A percentile compares a stretch with the other conserved stretches of the same genome.
phyloP scores from a whole-genome alignment of 2,113 vertebrate species.

The Zosterops lateralis region DNA sequence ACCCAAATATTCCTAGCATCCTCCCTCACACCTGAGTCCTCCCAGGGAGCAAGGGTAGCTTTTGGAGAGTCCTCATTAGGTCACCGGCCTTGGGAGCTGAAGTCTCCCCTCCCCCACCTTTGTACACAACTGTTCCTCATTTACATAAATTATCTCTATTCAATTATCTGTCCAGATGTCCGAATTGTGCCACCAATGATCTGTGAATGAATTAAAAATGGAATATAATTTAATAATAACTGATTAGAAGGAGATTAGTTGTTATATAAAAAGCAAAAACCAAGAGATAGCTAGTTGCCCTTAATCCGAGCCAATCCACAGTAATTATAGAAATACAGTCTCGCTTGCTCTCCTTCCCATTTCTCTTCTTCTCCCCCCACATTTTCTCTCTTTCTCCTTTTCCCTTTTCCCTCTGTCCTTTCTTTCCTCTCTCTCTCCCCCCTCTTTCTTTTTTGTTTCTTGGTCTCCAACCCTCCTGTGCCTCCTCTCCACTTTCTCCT shows the following conservation, averaged over 20 bases:
- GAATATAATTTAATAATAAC: conserved; percentile 91
- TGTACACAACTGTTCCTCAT: conserved; percentile 85
- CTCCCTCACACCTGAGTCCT: conserved; percentile 9
- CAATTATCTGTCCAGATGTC: conserved; percentile 96
- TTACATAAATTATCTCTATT: conserved; percentile 92
- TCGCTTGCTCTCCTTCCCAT: conserved; percentile 29
- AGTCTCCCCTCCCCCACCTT: conserved; percentile 67
- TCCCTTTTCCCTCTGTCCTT: conserved; percentile 30
- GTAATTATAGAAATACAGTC: conserved; percentile 74
- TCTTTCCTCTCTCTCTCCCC: neutral
- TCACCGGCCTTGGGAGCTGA: conserved; percentile 13
- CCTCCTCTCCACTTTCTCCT: conserved; percentile 46
- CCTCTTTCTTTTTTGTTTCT: neutral
- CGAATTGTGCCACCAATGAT: conserved; percentile 87
- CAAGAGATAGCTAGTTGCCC: conserved; percentile 83
- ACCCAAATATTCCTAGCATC: neutral
- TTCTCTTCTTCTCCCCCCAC: conserved; percentile 5
- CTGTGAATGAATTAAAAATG: conserved; percentile 85
- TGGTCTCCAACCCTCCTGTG: neutral
- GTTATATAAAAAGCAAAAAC: conserved; percentile 84
- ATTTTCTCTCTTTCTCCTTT: conserved; percentile 40
- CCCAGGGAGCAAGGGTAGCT: neutral
- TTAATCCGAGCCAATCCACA: conserved; percentile 81
- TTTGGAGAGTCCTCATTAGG: conserved; percentile 54
- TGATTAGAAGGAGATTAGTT: conserved; percentile 89